A percentile compares a stretch with the other conserved stretches of the same genome.
phyloP scores from a whole-genome alignment of 2,113 vertebrate species.

The Taxidea taxus region DNA sequence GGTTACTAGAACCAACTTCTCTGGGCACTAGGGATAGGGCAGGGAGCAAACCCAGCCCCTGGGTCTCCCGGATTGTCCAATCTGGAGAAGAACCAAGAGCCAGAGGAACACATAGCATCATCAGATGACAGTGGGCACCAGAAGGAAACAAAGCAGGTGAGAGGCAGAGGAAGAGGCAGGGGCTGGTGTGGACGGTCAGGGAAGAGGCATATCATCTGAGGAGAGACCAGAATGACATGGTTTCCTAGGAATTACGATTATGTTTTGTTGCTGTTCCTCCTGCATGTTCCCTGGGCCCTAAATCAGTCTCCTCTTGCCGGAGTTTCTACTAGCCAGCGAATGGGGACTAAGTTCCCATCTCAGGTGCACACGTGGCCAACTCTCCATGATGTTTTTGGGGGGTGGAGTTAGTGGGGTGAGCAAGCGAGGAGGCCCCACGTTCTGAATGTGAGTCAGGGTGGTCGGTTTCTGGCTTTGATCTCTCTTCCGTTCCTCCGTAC shows the following conservation, averaged over 20 bases:
- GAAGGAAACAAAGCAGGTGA: neutral
- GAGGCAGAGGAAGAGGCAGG: too few species aligned
- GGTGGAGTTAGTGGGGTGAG: neutral
- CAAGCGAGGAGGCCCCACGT: rapidly evolving
- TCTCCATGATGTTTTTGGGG: rapidly evolving
- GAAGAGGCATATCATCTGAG: neutral
- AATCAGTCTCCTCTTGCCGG: neutral
- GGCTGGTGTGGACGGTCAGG: neutral
- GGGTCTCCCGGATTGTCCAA: neutral
- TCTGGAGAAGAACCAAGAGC: neutral
- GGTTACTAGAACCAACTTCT: neutral
- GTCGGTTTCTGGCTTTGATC: neutral
- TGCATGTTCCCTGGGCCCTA: neutral
- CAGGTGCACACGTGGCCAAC: neutral
- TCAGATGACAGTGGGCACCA: neutral
- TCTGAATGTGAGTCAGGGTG: neutral
- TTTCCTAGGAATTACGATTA: neutral
- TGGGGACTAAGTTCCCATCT: neutral
- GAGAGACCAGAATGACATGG: neutral
- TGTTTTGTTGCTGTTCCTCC: rapidly evolving
- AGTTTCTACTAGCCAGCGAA: neutral
- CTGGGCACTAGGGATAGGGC: neutral
- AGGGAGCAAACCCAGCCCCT: neutral
- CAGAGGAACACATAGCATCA: rapidly evolving
- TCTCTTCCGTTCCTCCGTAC: neutral